Conservation (phyloP, 2,113 vertebrate species). For the Desmodus rotundus region DNA sequence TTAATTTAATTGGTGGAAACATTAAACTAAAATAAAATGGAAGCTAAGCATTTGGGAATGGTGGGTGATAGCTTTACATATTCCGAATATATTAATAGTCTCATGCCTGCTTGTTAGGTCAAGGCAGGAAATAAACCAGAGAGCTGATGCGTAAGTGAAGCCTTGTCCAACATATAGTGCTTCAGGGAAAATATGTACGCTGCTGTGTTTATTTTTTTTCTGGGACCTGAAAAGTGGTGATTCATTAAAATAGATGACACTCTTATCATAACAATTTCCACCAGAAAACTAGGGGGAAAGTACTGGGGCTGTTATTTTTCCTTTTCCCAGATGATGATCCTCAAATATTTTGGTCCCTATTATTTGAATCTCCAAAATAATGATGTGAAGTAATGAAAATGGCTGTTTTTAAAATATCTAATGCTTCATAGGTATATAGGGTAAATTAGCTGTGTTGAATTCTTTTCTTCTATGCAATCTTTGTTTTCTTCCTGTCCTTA, state of each 20-base stretch:
- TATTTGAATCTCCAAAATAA: background rate
- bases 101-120: conserved; percentile 13
- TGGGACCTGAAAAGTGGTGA: background rate
- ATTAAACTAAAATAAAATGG: background rate
- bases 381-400: background rate
- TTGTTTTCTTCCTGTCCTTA: background rate
- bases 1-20: background rate
- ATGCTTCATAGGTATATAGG: background rate
- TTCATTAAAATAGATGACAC: conserved; percentile 28
- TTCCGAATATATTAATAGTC: background rate
- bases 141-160: conserved; percentile 15
- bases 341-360: background rate
- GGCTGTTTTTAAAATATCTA: background rate
- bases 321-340: conserved; percentile 2
- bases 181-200: conserved; percentile 1
- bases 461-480: background rate
- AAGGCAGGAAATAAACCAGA: conserved; percentile 30
- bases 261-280: background rate
- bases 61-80: background rate
- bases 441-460: background rate
- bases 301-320: background rate
- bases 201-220: background rate
- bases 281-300: background rate
- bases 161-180: background rate
- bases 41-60: background rate